Evolutionary conservation across 1,140 invertebrate genomes (phyloP), one percentile per base, ranked within the genome.

Genomic region (Brachionus paranguensis): DNA sequence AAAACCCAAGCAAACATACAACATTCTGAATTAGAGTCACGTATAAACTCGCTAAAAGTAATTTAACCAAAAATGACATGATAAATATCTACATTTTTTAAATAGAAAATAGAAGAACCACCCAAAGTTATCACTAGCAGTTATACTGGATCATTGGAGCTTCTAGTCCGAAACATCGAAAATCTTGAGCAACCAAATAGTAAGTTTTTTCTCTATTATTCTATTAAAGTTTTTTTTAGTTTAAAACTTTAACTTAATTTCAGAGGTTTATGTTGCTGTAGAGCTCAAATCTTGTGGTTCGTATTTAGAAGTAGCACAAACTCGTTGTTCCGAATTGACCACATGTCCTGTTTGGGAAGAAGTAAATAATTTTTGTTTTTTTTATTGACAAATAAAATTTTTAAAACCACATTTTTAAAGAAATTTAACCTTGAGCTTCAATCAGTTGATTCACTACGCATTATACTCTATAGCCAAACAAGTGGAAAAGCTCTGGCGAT

Each of bases 291-390:
- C 78, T 8, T 81, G 78, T 47, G 78, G 78, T 37, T 81, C 78
- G 7, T 81, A 81, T 64, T 81, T 81, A 81, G 33, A 81, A 68
- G 78, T 81, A 43, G 78, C 78, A 37, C 50, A 81, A 68, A 81
- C 78, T 43, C 8, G 33, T 20, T 81, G 53, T 27, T 64, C 78
- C 11, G 78, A 81, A 24, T 41, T 81, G 12, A 81, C 53, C 33
- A 45, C 33, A 68, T 41, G 27, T 81, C 78, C 78, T 17, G 64
- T 41, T 45, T 81, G 78, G 78, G 64, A 81, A 43, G 78, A 81
- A 47, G 65, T 68, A 68, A 68, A 37, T 37, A 1, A 37, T 5
- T 37, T 37, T n/a, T n/a, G n/a, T n/a, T n/a, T 37, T 37, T 1
- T 37, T 37, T 7, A 7, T 37, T 37, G 5, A 37, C 5, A 37